These are phyloP conservation scores for Leptonema lineaticorne DNA, from an alignment of 1,140 invertebrate species.

Conservation along the genomic window DNA sequence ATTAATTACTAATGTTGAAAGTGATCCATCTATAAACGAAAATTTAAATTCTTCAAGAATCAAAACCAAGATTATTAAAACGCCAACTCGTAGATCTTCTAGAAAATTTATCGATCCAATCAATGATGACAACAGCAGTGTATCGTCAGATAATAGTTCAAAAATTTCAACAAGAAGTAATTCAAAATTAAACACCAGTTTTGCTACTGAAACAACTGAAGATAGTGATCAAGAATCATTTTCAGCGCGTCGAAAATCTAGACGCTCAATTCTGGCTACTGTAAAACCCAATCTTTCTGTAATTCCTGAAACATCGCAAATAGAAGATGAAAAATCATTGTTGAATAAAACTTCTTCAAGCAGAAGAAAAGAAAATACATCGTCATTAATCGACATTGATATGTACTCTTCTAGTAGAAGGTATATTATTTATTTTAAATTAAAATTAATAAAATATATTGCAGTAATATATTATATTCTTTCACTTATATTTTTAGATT, in stretches of 20 bases:
- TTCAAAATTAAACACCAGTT: slow-evolving; percentile 26
- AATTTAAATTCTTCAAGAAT: no score
- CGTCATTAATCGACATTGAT: slow-evolving; percentile 41
- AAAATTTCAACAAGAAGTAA: slow-evolving; percentile 21
- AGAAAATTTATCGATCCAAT: background rate
- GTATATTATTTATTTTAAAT: slow-evolving; percentile 39
- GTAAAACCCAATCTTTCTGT: slow-evolving; percentile 51
- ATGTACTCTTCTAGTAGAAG: slow-evolving; percentile 46
- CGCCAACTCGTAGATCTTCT: background rate
- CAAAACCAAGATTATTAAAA: background rate
- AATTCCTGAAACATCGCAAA: slow-evolving; percentile 49
- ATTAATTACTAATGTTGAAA: no score
- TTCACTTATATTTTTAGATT: slow-evolving; percentile 41
- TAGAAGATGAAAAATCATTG: slow-evolving; percentile 41
- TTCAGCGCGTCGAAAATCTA: slow-evolving; percentile 45
- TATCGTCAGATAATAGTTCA: slow-evolving; percentile 25
- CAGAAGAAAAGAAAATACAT: slow-evolving; percentile 9
- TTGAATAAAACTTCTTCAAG: background rate
- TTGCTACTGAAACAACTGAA: slow-evolving; percentile 21
- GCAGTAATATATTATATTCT: background rate
- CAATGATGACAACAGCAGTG: slow-evolving; percentile 26
- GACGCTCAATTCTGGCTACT: slow-evolving; percentile 44
- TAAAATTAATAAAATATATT: slow-evolving; percentile 16
- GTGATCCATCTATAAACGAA: no score
- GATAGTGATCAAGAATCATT: slow-evolving; percentile 43